phyloP scores from a whole-genome alignment of 2,113 vertebrate species.

The Xenus cinereus region DNA sequence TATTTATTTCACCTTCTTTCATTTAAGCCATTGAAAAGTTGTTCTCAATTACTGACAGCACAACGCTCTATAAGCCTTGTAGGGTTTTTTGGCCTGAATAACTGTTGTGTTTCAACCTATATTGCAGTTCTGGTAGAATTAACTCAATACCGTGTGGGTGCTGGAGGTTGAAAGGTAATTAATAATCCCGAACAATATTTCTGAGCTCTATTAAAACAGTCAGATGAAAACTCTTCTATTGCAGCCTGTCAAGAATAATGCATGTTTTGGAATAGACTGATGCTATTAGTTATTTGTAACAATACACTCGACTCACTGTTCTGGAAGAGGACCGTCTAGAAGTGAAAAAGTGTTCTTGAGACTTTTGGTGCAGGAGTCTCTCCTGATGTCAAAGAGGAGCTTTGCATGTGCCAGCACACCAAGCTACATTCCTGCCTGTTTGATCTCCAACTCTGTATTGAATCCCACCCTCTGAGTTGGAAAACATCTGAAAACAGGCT shows the following conservation, averaged over 20 bases:
- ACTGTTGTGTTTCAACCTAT: neutral
- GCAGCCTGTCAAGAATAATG: neutral
- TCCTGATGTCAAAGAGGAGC: neutral
- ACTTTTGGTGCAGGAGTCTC: neutral
- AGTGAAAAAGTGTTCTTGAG: neutral
- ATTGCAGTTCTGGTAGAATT: neutral
- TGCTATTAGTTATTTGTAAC: neutral
- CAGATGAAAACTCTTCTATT: neutral
- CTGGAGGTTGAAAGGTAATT: neutral
- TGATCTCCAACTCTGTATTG: neutral
- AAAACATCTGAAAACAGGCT: neutral
- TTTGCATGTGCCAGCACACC: neutral
- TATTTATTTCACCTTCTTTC: neutral
- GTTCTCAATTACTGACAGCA: neutral
- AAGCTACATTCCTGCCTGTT: neutral
- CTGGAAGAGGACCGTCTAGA: neutral
- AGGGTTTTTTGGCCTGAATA: neutral
- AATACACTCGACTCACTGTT: neutral
- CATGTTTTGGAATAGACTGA: neutral
- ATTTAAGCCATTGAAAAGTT: neutral
- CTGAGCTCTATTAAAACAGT: neutral
- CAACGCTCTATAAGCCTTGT: neutral
- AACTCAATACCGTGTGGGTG: fast-evolving
- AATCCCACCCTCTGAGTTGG: neutral
- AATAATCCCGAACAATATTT: neutral